Evolutionary conservation across 2,113 vertebrate genomes (phyloP).

Genomic region (Balaenoptera acutorostrata): DNA sequence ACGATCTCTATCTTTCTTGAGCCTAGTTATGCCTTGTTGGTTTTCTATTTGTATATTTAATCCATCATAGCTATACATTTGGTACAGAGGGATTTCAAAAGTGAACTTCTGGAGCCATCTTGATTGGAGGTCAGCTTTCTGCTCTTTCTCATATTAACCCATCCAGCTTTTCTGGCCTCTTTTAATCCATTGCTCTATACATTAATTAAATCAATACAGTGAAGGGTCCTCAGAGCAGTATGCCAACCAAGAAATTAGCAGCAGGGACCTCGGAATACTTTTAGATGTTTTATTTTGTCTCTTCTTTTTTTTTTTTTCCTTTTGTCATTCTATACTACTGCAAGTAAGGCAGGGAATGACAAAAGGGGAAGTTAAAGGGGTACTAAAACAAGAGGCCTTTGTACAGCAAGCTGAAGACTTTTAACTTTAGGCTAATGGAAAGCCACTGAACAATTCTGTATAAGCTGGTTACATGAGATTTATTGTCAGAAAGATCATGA

Average conservation of each 20-base stretch:
- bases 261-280: neutral
- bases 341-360: neutral
- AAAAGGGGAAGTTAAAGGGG: neutral
- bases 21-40: neutral
- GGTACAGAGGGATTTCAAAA: conserved; percentile 20
- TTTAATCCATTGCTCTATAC: neutral
- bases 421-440: neutral
- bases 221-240: neutral
- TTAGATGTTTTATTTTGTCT: neutral
- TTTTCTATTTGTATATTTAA: conserved; percentile 27
- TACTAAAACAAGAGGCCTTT: neutral
- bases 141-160: neutral
- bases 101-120: neutral
- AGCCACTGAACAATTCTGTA: neutral
- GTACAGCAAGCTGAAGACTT: neutral
- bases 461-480: neutral
- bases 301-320: neutral
- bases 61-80: neutral
- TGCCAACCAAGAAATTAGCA: neutral
- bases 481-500: neutral
- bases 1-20: neutral
- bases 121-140: neutral
- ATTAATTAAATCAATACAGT: neutral
- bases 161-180: neutral
- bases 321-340: neutral